Evolutionary conservation across 2,888 invertebrate genomes (phyloP).

Genomic region (Lasioglossum malachurum): DNA sequence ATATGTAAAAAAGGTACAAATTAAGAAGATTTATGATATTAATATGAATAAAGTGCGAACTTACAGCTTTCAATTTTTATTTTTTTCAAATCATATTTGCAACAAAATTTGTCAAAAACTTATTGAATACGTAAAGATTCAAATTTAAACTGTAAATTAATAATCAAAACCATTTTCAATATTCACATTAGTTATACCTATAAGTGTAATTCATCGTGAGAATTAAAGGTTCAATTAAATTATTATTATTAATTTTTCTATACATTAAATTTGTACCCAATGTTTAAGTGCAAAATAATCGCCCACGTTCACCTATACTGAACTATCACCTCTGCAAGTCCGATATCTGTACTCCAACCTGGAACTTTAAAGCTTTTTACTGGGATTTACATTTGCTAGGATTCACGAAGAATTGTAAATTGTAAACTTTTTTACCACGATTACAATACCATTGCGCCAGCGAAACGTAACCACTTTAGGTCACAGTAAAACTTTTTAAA

Average conservation of each 20-base stretch:
- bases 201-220: neutral
- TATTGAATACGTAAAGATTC: neutral
- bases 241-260: neutral
- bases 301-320: neutral
- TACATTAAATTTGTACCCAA: neutral
- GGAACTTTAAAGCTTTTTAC: neutral
- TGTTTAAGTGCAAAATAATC: neutral
- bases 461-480: neutral
- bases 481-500: constrained; percentile 5
- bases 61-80: neutral
- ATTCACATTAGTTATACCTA: neutral
- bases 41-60: neutral
- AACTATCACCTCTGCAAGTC: neutral
- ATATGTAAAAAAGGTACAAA: neutral
- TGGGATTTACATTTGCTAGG: neutral
- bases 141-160: neutral
- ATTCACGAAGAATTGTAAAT: constrained; percentile 7
- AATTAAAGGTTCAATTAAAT: neutral
- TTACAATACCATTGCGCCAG: neutral
- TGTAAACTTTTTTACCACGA: constrained; percentile 5
- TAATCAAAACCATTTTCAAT: neutral
- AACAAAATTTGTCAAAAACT: neutral
- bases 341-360: neutral
- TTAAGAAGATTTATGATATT: neutral
- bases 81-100: neutral